Base-by-base conservation (phyloP, 2,888 invertebrate species). In the Pseudoips prasinana region DNA sequence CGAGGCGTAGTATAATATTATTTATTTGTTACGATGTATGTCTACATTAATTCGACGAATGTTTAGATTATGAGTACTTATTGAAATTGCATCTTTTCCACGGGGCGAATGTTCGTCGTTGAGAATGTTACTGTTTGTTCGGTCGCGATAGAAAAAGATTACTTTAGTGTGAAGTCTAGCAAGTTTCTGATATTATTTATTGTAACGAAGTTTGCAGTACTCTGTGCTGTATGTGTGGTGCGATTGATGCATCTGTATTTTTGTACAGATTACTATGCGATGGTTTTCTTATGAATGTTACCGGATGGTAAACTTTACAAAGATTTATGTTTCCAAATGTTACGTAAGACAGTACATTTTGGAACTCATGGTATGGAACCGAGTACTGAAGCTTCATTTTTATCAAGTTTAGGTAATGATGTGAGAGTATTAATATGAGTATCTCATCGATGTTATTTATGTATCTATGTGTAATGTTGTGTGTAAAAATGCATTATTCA, bases 1-100 rank as follows among this genome's bases (percentile, higher is more conserved):
- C 14, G 39, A 70, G 68, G 58, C 53, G 58, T 74, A 73, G 67
- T 66, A 62, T 73, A 68, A 59, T 66, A 66, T 71, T 75, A 77
- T 77, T 84, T 77, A 73, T 82, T 80, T 71, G 63, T 67, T 70
- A 70, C 62, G 63, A 64, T 65, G 64, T 73, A 69, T 62, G 48
- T 67, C 57, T 73, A 73, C 65, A 75, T 75, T 73, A 64, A 66
- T 69, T 58, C 54, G 54, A 55, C 62, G 44, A 58, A 64, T 58
- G 52, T 48, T 48, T 54, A 56, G 64, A 57, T 71, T 68, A 68
- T 65, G 58, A 58, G 74, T 83, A 76, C 76, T 78, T 80, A 80
- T 67, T 74, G 56, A 68, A 64, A 64, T 65, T 67, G 60, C 58
- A 67, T 57, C 55, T 44, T 51, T 65, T 65, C 66, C 70, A 66